These are phyloP conservation scores for Conomelus anceps DNA, from an alignment of 2,888 invertebrate species.

Conservation along the genomic window DNA sequence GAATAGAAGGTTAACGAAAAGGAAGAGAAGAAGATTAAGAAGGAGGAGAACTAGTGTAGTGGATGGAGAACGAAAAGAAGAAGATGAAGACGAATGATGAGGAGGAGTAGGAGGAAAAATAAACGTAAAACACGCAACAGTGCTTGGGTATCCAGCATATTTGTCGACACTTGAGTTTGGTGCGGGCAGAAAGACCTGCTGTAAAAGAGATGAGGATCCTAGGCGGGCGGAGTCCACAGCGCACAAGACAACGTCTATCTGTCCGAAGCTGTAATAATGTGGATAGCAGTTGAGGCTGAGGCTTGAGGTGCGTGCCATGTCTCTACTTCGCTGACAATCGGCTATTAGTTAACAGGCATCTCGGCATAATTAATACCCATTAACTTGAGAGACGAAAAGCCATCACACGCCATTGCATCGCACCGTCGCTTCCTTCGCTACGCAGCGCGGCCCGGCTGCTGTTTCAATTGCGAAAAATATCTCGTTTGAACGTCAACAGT, in stretches of 20 bases:
- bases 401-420: not conserved
- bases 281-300: too few relatives aligned
- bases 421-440: not conserved
- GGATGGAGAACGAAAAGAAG: too few relatives aligned
- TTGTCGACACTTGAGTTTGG: not conserved
- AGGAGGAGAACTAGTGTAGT: too few relatives aligned
- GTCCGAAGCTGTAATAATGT: not conserved
- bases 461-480: not conserved
- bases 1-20: too few relatives aligned
- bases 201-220: not conserved
- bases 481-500: not conserved
- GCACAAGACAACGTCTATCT: not conserved
- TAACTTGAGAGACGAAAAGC: not conserved
- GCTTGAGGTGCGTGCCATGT: not conserved
- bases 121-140: not conserved
- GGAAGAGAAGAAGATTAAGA: too few relatives aligned
- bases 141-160: not conserved
- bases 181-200: not conserved
- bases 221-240: not conserved
- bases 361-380: not conserved
- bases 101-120: not conserved
- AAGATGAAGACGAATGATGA: not conserved
- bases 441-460: not conserved
- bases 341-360: not conserved
- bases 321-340: not conserved